These are phyloP conservation scores for Pseudococcus viburni DNA, from an alignment of 2,888 invertebrate genomes.

Conservation along the genomic window DNA sequence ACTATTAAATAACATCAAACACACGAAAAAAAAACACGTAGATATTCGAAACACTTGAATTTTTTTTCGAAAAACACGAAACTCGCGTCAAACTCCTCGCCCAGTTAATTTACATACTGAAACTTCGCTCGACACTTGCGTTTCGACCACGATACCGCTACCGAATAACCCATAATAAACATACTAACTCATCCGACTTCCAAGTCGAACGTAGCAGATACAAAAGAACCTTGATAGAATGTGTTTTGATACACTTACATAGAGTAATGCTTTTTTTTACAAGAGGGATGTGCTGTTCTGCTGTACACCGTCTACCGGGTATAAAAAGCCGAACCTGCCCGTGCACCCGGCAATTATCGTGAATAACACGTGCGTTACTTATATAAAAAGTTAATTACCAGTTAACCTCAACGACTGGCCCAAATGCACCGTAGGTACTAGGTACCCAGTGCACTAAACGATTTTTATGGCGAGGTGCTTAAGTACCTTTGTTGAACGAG, in stretches of 20 bases:
- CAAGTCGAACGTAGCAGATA: slow-evolving; percentile 1
- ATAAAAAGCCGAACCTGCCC: slow-evolving; percentile 50
- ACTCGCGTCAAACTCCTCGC: background rate
- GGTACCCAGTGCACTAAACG: background rate
- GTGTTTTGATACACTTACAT: background rate
- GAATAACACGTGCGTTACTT: slow-evolving; percentile 62
- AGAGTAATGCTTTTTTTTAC: background rate
- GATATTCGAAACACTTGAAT: background rate
- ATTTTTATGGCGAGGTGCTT: background rate
- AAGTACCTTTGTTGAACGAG: background rate
- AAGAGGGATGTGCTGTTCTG: background rate
- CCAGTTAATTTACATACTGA: background rate
- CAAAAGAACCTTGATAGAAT: slow-evolving; percentile 8
- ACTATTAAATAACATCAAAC: background rate
- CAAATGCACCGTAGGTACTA: background rate
- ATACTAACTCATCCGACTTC: slow-evolving; percentile 7
- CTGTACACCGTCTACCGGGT: background rate
- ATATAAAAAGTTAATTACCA: slow-evolving; percentile 63
- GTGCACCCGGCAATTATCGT: slow-evolving; percentile 53
- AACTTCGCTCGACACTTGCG: background rate
- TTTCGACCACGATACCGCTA: background rate
- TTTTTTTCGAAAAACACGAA: background rate
- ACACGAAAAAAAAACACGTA: background rate
- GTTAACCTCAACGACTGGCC: slow-evolving; percentile 61
- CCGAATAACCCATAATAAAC: slow-evolving; percentile 4